Percentiles rank a stretch among this genome's conserved stretches.
These are phyloP conservation scores for Octonoba sinensis DNA, from an alignment of 2,888 invertebrate genomes.

Conservation along the genomic window DNA sequence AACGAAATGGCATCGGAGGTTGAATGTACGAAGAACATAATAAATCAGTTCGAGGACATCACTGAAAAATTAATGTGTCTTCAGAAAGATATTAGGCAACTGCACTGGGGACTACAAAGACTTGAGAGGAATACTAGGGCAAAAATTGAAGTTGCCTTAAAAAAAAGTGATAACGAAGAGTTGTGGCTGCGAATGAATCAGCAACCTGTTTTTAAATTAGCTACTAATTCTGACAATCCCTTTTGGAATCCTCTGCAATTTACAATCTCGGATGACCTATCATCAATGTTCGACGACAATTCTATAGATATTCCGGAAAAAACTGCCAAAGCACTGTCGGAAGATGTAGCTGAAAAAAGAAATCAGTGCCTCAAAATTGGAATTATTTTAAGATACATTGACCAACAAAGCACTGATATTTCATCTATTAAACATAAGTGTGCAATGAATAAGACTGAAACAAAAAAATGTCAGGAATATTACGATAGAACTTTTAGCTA, in stretches of 20 bases:
- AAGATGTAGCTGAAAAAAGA: slow-evolving; percentile 1
- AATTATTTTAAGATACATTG: not conserved
- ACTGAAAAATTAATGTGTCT: not conserved
- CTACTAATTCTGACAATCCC: not conserved
- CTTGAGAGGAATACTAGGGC: not conserved
- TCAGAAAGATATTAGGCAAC: slow-evolving; percentile 3
- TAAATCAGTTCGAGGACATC: not conserved
- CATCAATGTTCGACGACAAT: not conserved
- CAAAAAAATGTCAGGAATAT: not conserved
- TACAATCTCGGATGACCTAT: not conserved
- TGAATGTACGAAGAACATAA: not conserved
- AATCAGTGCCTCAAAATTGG: slow-evolving; percentile 3
- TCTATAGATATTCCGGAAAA: not conserved
- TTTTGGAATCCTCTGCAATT: not conserved
- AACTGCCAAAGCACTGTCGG: not conserved
- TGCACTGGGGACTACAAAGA: not conserved
- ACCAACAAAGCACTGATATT: not conserved
- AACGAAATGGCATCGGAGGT: not conserved
- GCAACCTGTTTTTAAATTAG: not conserved
- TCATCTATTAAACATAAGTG: not conserved
- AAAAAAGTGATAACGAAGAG: not conserved
- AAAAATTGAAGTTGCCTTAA: slow-evolving; percentile 3
- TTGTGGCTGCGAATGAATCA: not conserved
- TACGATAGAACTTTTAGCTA: not conserved
- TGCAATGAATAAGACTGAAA: not conserved